Evolutionary conservation across 2,113 vertebrate species (phyloP), one percentile per base, ranked within the genome.

Genomic region (Sprattus sprattus): DNA sequence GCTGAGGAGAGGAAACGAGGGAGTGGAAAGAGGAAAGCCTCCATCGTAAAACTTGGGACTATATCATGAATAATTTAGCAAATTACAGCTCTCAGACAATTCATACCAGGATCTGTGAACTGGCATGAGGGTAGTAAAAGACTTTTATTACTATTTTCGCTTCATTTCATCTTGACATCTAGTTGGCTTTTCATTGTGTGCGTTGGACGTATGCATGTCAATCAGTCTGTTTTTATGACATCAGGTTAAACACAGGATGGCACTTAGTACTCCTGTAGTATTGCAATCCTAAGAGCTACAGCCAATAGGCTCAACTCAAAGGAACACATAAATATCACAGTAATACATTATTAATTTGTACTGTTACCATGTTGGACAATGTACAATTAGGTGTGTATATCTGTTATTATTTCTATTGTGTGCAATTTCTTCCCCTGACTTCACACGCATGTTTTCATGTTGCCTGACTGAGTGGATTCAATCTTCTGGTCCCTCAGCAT

Each of bases 51-150:
- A 78, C 44, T 16, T 78, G 28, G 3, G 71, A 60, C 11, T 60
- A 22, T 11, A 78, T 15, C 71, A 78, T 78, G 71, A 78, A 78
- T 78, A 78, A 78, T 78, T 78, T 39, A 78, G 71, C 28, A 16
- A 78, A 78, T 78, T 0, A 78, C 32, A 44, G 10, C 71, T 39
- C 11, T 32, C 11, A 4, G 54, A 60, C 28, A 32, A 32, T 75
- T 1, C 67, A 39, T 75, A 39, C 28, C 15, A 10, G 67, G 64
- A 5, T 39, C 39, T 75, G 4, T 13, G 25, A 39, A 75, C 67
- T 75, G 28, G 2, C 25, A 39, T 32, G 67, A 10, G 67, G 67
- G 28, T 32, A 75, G 39, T 78, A 67, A 67, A 67, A 67, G 9
- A 25, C 28, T 28, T 28, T 28, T 67, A 10, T 67, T 28, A 9